Conservation (phyloP, 2,113 vertebrate species). For the Camelus dromedarius region DNA sequence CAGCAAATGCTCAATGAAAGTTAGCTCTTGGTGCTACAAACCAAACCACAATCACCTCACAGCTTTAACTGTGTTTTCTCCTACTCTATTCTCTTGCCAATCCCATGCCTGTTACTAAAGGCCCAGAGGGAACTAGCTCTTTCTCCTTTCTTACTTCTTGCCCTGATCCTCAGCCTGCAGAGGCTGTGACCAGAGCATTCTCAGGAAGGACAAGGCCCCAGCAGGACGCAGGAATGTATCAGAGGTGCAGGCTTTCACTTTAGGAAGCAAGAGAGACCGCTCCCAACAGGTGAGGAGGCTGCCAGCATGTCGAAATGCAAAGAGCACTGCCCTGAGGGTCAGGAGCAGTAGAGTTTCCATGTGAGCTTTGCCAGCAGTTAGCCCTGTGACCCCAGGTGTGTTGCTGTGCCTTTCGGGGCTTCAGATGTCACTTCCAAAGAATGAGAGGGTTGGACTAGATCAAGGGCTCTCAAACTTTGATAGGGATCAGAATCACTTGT, state of each 20-base stretch:
- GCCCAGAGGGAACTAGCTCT: background rate
- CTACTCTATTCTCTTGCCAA: background rate
- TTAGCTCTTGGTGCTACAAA: background rate
- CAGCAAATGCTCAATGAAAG: background rate
- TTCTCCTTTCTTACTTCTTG: background rate
- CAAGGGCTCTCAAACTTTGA: background rate
- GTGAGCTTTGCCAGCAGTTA: background rate
- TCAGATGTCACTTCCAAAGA: background rate
- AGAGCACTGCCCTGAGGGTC: background rate
- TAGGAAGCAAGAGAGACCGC: background rate
- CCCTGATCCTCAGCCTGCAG: background rate
- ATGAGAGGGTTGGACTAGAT: background rate
- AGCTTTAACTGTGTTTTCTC: background rate
- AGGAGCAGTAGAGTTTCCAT: background rate
- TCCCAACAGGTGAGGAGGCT: background rate
- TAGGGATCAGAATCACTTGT: background rate
- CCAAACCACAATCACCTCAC: background rate
- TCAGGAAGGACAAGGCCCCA: background rate
- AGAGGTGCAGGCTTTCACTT: background rate
- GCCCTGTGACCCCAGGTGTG: background rate
- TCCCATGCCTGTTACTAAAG: background rate
- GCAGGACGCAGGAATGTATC: background rate
- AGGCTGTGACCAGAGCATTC: slow-evolving; percentile 8
- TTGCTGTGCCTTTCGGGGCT: slow-evolving; percentile 36
- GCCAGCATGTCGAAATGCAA: background rate